Evolutionary conservation across 2,888 invertebrate genomes (phyloP).

Genomic region (Chrysodeixis includens): DNA sequence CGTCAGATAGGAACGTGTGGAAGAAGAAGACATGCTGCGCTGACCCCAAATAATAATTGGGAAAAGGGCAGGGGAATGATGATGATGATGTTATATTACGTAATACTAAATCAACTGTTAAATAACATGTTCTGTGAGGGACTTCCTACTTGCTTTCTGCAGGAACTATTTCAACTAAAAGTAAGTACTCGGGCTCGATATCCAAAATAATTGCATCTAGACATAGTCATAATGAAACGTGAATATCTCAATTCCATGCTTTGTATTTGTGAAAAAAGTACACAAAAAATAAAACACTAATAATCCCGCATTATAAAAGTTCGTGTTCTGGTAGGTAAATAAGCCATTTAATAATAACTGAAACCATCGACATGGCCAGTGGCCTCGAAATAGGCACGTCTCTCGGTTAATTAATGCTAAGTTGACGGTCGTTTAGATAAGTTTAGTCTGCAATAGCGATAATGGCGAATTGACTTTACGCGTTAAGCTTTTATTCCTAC

Average conservation of each 20-base stretch:
- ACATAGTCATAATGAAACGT: background rate
- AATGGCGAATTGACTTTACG: background rate
- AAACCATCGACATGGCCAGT: background rate
- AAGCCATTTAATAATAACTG: background rate
- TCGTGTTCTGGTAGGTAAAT: background rate
- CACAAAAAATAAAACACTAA: background rate
- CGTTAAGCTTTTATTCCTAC: background rate
- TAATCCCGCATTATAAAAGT: background rate
- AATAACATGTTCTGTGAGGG: too few relatives aligned
- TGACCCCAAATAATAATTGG: too few relatives aligned
- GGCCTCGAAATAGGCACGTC: conserved; percentile 2
- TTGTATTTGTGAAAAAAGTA: background rate
- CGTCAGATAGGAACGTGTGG: too few relatives aligned
- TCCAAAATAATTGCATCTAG: too few relatives aligned
- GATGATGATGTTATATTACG: too few relatives aligned
- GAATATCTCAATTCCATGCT: background rate
- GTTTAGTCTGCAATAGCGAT: background rate
- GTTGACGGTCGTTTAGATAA: conserved; percentile 7
- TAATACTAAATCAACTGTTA: too few relatives aligned
- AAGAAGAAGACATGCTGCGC: too few relatives aligned
- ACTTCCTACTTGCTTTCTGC: too few relatives aligned
- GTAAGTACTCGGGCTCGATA: too few relatives aligned
- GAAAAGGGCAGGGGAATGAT: too few relatives aligned
- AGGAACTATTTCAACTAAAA: too few relatives aligned
- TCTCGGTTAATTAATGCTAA: background rate